phyloP scores from a whole-genome alignment of 2,888 invertebrate species.

The Bombylius discolor region DNA sequence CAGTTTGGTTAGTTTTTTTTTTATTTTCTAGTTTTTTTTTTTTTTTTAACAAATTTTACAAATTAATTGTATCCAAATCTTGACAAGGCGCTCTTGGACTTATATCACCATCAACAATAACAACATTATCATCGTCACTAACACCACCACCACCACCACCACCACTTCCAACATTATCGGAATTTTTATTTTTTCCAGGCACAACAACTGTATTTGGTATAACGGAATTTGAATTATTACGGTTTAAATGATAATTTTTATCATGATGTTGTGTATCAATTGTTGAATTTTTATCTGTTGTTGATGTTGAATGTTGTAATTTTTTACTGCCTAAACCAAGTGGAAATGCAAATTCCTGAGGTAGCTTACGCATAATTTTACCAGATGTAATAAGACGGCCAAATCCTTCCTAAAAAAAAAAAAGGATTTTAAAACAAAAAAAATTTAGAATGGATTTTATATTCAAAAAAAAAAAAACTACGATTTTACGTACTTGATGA shows the following conservation, averaged over 20 bases:
- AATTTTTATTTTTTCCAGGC: conserved; percentile 20
- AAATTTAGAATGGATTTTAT: background rate
- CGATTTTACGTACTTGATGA: conserved; percentile 50
- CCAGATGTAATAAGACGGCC: conserved; percentile 94
- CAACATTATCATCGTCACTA: conserved; percentile 7
- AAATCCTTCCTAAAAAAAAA: conserved; percentile 59
- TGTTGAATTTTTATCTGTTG: conserved; percentile 20
- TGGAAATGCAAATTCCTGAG: conserved; percentile 66
- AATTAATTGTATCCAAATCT: conserved; percentile 60
- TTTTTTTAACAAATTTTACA: conserved; percentile 33
- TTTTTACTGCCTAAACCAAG: conserved; percentile 42
- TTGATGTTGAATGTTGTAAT: conserved; percentile 24
- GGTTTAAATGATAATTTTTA: background rate
- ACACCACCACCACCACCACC: background rate
- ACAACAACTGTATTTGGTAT: conserved; percentile 25
- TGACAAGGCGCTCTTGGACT: conserved; percentile 52
- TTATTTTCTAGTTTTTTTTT: too few species aligned
- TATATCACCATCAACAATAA: conserved; percentile 24
- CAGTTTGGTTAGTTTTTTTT: background rate
- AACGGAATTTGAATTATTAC: conserved; percentile 12
- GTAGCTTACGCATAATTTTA: conserved; percentile 82
- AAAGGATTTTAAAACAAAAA: background rate
- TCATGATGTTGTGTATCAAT: conserved; percentile 16
- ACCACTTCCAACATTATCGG: conserved; percentile 9
- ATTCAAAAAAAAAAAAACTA: background rate